Evolutionary conservation across 2,797 vertebrate genomes (phyloP), one percentile per base, ranked within the genome.

Genomic region (Orestias chungarensis): DNA sequence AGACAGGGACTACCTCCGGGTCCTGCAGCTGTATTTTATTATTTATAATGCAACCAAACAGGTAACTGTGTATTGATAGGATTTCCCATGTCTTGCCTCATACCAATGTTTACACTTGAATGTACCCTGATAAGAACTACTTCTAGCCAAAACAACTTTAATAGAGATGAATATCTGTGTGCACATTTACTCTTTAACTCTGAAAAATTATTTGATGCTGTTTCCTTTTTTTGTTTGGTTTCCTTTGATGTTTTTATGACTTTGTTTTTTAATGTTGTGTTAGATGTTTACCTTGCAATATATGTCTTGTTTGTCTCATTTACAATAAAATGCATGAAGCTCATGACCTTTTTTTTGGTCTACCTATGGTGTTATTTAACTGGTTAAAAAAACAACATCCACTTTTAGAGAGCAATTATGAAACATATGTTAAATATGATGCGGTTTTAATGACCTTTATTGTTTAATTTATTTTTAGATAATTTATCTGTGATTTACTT

Each of bases 61-160:
- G 72, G 68, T 49, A 67, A 78, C 44, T 17, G 69, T 76, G 72
- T 79, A 70, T 57, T 61, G 54, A 73, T 73, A 65, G 69, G 82
- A 76, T 82, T 76, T 81, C 83, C 83, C 66, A 23, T 82, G 84
- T 92, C 88, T 88, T 84, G 89, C 90, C 89, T 94, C 90, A 82
- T 89, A 81, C 82, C 84, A 80, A 85, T 90, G 93, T 94, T 94
- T 93, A 94, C 91, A 93, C 74, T 89, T 91, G 93, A 94, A 94
- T 94, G 93, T 94, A 93, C 88, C 87, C 85, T 79, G 87, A 89
- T 88, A 79, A 76, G 70, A 91, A 81, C 87, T 90, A 82, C 83
- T 87, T 86, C 88, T 88, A 87, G 88, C 81, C 85, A 86, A 93
- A 91, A 88, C 62, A 29, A 88, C 84, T 91, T 91, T 87, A 87